Conservation (phyloP, 2,113 vertebrate species). For the Bufo bufo region DNA sequence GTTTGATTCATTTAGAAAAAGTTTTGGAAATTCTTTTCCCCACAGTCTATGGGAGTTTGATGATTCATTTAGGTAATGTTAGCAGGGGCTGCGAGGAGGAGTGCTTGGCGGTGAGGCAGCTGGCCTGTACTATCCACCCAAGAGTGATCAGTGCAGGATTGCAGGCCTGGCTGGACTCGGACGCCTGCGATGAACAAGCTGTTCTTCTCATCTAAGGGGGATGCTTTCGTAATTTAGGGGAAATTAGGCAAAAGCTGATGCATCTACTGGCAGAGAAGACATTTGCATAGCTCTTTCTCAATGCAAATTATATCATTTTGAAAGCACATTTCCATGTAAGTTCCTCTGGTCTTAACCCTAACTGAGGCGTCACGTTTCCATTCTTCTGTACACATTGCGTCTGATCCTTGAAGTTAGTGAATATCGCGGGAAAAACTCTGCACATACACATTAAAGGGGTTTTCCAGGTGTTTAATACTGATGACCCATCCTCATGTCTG, state of each 20-base stretch:
- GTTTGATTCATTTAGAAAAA: not conserved
- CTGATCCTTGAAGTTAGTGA: too few species aligned
- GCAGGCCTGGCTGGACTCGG: not conserved
- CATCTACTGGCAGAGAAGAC: constrained; percentile 2
- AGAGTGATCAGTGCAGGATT: not conserved
- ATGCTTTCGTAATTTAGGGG: constrained; percentile 5
- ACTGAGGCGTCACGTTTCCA: not conserved
- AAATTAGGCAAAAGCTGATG: constrained; percentile 18
- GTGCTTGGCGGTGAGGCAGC: not conserved
- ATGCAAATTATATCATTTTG: not conserved
- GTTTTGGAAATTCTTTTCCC: not conserved
- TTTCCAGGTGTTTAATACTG: too few species aligned
- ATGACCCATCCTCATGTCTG: too few species aligned
- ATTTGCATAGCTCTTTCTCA: not conserved
- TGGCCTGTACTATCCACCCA: not conserved
- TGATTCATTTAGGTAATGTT: constrained; percentile 7
- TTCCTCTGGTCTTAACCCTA: not conserved
- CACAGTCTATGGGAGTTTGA: constrained; percentile 20
- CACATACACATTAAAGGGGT: too few species aligned
- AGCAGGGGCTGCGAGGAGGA: constrained; percentile 21
- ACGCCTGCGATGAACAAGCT: constrained; percentile 51
- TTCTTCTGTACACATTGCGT: not conserved
- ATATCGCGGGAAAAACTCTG: too few species aligned
- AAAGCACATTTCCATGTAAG: not conserved
- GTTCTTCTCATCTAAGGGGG: constrained; percentile 12